These are phyloP conservation scores for Dolomedes plantarius DNA, from an alignment of 2,888 invertebrate genomes.

Conservation along the genomic window DNA sequence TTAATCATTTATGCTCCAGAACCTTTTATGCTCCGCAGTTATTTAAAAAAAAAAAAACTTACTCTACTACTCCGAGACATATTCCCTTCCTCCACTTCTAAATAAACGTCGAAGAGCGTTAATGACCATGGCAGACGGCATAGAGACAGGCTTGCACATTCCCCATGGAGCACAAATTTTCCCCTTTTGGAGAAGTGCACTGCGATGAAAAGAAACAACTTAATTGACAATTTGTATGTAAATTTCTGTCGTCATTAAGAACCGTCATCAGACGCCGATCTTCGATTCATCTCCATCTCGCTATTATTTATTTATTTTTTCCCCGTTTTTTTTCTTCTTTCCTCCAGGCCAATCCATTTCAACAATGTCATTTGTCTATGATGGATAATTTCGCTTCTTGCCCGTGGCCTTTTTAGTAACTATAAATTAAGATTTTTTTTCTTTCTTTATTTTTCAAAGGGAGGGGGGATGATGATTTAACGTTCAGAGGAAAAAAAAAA, in stretches of 20 bases:
- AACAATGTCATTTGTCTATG: constrained; percentile 68
- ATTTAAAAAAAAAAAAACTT: neutral
- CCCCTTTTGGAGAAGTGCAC: neutral
- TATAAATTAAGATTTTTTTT: constrained; percentile 53
- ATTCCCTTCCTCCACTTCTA: neutral
- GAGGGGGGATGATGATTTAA: constrained; percentile 3
- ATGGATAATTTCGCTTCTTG: constrained; percentile 52
- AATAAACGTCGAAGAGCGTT: neutral
- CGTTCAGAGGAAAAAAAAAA: constrained; percentile 2
- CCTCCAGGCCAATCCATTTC: constrained; percentile 42
- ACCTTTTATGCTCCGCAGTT: neutral
- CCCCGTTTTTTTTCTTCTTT: neutral
- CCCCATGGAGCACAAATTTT: neutral
- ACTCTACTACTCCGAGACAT: neutral
- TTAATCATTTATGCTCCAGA: neutral
- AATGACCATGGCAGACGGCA: neutral
- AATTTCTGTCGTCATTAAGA: constrained; percentile 30
- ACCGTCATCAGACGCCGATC: neutral
- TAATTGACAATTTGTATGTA: constrained; percentile 27
- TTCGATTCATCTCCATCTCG: constrained; percentile 31
- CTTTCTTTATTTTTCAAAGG: neutral
- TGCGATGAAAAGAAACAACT: neutral
- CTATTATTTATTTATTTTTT: neutral
- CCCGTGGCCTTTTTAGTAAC: constrained; percentile 24
- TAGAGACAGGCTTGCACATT: neutral